Base-by-base conservation (phyloP, 2,797 vertebrate genomes). In the Melanotaenia boesemani region DNA sequence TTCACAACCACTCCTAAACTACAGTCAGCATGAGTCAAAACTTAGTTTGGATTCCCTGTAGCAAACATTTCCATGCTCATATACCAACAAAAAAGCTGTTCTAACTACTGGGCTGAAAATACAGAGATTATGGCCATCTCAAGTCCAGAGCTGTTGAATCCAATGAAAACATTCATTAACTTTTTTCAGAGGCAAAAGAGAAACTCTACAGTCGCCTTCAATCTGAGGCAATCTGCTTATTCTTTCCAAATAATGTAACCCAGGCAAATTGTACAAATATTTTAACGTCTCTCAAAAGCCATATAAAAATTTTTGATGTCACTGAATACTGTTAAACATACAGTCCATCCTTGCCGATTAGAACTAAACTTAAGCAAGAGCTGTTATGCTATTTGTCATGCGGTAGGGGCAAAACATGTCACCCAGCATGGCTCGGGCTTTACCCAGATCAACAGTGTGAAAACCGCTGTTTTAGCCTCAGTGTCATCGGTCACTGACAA, bases 361-460 rank as follows among this genome's bases (percentile, higher is more conserved):
- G 50, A 57, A 11, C 58, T 63, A 8, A 60, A 67, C 18, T 70
- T 7, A 34, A 48, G 55, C 24, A 5, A n/a, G 36, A 76, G 71
- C 22, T 41, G 66, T 72, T 65, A 15, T 22, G 28, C 66, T 52
- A 57, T 32, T 74, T 26, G 5, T 72, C 89, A 92, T 92, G 91
- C 88, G 72, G 83, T 85, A 76, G 64, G 50, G 52, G 37, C 57
- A 60, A 50, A 73, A 72, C 78, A 65, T 34, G 60, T 30, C 57
- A 63, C 52, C n/a, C 76, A 72, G 37, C 76, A 73, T 77, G 64
- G 46, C 55, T 52, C 13, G 66, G 79, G 74, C 76, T 81, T 70
- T 73, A 37, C 67, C 64, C 46, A 46, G 63, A 57, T 16, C 52
- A 50, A 52, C 9, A 28, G 55, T 4, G 58, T 57, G 54, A 67